Evolutionary conservation across 2,113 vertebrate genomes (phyloP), one percentile per base, ranked within the genome.

Genomic region (Pelusios castaneus): DNA sequence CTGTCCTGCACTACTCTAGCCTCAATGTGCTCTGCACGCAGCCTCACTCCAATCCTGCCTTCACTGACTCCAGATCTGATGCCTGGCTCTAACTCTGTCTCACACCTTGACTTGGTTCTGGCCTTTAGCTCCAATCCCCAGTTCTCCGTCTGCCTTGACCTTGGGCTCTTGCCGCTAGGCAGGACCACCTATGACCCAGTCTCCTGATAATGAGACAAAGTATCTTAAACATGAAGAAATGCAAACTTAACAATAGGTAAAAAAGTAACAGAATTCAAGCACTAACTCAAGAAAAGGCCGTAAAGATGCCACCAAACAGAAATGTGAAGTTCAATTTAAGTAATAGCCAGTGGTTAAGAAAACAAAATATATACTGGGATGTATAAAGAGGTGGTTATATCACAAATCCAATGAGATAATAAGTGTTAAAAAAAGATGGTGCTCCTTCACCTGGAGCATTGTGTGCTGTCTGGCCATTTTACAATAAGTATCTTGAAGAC

Each of bases 401-500:
- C 80, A 41, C 31, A 52, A 52, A 47, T 78, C 67, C 47, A 43
- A 16, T 0, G n/a, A 55, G 58, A 47, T 70, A 13, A 75, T 38
- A 80, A 67, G 12, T 12, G 21, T 47, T 31, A 34, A 31, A 60
- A 51, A 60, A 29, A 60, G 29, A 29, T 60, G 27, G 11, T 13
- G 29, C 27, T 27, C 47, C 54, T 49, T 38, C 14, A 9, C 49
- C 49, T 55, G 79, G 5, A 82, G 79, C 75, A 6, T 47, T 6
- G 2, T 2, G 0, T 24, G 10, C 24, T 27, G 52, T 55, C 82
- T n/a, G 38, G 56, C 43, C 82, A 0, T 29, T 90, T 73, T 43
- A 22, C 34, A 49, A 11, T n/a, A 79, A 49, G 10, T 0, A 1
- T 29, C 13, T 54, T 73, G 78, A 85, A 0, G 0, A 43, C 1